Percentiles rank a stretch among this genome's conserved stretches.
phyloP scores from a whole-genome alignment of 2,888 invertebrate genomes.

The Eretmocerus hayati region DNA sequence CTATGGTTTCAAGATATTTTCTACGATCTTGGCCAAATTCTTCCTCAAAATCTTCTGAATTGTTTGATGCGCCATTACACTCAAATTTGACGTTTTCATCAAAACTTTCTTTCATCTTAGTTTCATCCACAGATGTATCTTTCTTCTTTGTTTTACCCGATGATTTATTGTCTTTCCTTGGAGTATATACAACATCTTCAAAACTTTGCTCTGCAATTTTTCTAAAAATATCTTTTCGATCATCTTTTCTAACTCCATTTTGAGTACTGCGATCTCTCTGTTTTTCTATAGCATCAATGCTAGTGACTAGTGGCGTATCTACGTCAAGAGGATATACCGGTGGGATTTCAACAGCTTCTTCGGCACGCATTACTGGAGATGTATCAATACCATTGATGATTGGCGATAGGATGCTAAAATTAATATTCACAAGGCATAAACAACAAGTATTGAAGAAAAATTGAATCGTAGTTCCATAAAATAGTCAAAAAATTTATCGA shows the following conservation, averaged over 20 bases:
- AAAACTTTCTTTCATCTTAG: constrained; percentile 3
- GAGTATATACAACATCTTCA: constrained; percentile 63
- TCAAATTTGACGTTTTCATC: constrained; percentile 26
- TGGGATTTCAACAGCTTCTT: constrained; percentile 69
- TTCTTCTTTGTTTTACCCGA: constrained; percentile 18
- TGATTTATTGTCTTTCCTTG: constrained; percentile 47
- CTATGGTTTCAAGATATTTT: constrained; percentile 52
- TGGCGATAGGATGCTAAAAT: constrained; percentile 32
- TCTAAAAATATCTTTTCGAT: constrained; percentile 60
- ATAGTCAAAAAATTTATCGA: neutral
- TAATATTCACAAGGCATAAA: too few species aligned
- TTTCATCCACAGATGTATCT: constrained; percentile 12
- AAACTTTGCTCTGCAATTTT: constrained; percentile 68
- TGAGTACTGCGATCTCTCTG: constrained; percentile 8
- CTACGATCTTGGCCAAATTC: too few species aligned
- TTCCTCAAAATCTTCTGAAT: too few species aligned
- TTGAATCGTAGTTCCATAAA: too few species aligned
- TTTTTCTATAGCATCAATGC: constrained; percentile 24
- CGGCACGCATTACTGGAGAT: constrained; percentile 54
- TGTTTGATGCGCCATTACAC: constrained; percentile 16
- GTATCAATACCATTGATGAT: constrained; percentile 45
- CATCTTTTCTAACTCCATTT: constrained; percentile 39
- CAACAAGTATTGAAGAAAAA: too few species aligned
- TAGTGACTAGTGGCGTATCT: constrained; percentile 30
- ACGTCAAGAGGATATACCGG: constrained; percentile 46